Conservation (phyloP, 1,140 invertebrate species). For the Cherax destructor region DNA sequence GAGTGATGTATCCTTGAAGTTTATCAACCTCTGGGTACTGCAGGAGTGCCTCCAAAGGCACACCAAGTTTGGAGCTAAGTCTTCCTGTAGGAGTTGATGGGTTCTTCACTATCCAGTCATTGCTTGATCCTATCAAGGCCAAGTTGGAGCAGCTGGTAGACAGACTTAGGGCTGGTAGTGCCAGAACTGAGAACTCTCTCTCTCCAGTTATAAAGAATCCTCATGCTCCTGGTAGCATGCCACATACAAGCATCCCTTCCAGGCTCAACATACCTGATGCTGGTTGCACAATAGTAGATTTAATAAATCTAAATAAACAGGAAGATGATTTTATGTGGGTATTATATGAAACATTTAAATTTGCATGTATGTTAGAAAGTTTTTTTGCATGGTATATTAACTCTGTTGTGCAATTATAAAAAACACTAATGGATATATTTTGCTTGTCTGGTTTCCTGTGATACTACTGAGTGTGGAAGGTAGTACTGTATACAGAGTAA, state of each 20-base stretch:
- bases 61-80: conserved; percentile 26
- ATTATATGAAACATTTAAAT: conserved; percentile 20
- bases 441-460: too few species aligned
- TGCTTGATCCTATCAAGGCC: conserved; percentile 43
- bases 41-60: conserved; percentile 33
- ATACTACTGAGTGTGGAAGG: too few species aligned
- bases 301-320: conserved; percentile 32
- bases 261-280: conserved; percentile 3
- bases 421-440: too few species aligned
- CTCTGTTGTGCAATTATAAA: too few species aligned
- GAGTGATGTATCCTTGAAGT: neutral
- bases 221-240: conserved; percentile 14
- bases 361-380: neutral
- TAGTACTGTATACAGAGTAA: too few species aligned
- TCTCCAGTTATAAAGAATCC: conserved; percentile 20
- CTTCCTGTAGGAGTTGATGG: conserved; percentile 13
- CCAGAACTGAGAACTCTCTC: neutral
- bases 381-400: too few species aligned
- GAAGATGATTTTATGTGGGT: conserved; percentile 39
- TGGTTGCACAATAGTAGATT: conserved; percentile 32
- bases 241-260: neutral
- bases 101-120: conserved; percentile 42
- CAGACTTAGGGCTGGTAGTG: conserved; percentile 29
- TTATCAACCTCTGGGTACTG: conserved; percentile 26
- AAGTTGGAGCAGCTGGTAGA: conserved; percentile 60